Evolutionary conservation across 2,113 vertebrate genomes (phyloP), one percentile per base, ranked within the genome.

Genomic region (Chionomys nivalis): DNA sequence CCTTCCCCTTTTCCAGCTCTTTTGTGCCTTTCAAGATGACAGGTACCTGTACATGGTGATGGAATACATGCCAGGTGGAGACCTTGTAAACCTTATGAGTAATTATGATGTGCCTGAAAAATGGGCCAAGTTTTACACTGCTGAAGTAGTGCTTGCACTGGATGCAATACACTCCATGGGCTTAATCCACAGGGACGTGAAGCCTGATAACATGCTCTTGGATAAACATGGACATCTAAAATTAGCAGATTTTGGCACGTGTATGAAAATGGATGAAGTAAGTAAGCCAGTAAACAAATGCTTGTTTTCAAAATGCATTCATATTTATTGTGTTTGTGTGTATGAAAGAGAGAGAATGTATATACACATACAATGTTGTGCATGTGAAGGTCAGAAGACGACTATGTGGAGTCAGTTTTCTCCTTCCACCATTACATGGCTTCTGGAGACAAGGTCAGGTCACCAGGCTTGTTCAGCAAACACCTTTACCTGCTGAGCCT

Each of bases 1-100:
- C 0, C 0, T 91, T n/a, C 39, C 5, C 0, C 1, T 36, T 93
- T 93, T 97, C 31, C 97, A 99, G 99, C 99, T 99, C 97, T 99
- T 99, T 98, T 99, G 99, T 99, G 99, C 99, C 98, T 99, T 99
- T 99, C 99, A 99, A 99, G 99, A 99, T 97, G 99, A 99, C 96
- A 99, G 99, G 94, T 99, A 99, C 97, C 99, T 99, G 89, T 99
- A 99, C 98, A 99, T 99, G 99, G 99, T 99, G 96, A 99, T 99
- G 99, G 99, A 99, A 96, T 99, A 99, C 98, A 99, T 99, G 99
- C 99, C 99, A 33, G 99, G 99, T n/a, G 99, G 99, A 42, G 99
- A 99, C 98, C 99, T 99, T 91, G 99, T 99, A 79, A 99, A 99
- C 98, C 99, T 99, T 96, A 99, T 99, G 99, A 99, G 99, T 98